Conservation (phyloP, 2,888 invertebrate species). For the Laothoe populi region DNA sequence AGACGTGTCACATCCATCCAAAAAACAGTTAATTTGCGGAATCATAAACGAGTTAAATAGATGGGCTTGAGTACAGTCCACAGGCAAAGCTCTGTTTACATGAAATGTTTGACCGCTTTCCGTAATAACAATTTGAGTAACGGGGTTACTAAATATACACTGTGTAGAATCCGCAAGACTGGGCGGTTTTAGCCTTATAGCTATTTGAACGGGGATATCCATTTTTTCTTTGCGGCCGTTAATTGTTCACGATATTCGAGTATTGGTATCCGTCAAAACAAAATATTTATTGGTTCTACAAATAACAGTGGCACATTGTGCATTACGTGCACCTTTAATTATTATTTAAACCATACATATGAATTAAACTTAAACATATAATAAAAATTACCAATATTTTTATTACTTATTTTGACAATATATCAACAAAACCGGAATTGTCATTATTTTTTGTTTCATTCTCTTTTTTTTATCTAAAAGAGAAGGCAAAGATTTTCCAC, state of each 20-base stretch:
- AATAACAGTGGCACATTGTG: background rate
- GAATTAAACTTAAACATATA: background rate
- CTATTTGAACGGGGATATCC: slow-evolving; percentile 90
- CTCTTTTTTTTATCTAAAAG: too few relatives aligned
- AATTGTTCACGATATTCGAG: background rate
- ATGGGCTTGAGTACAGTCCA: slow-evolving; percentile 86
- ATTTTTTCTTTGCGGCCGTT: slow-evolving; percentile 56
- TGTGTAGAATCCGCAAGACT: slow-evolving; percentile 81
- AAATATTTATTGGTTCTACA: background rate
- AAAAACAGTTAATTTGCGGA: slow-evolving; percentile 87
- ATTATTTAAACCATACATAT: background rate
- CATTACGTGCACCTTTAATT: background rate
- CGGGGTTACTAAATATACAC: slow-evolving; percentile 85
- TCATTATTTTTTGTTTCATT: too few relatives aligned
- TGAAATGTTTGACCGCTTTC: slow-evolving; percentile 85
- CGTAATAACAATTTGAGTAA: slow-evolving; percentile 85
- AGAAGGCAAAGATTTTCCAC: too few relatives aligned
- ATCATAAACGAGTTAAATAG: slow-evolving; percentile 87
- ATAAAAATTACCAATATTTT: too few relatives aligned
- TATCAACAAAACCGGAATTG: too few relatives aligned
- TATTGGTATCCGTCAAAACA: background rate
- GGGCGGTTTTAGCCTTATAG: slow-evolving; percentile 87
- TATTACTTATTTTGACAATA: too few relatives aligned
- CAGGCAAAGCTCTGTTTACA: slow-evolving; percentile 81
- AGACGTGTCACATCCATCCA: slow-evolving; percentile 91